Evolutionary conservation across 2,113 vertebrate species (phyloP).

Genomic region (Hippopotamus amphibius): DNA sequence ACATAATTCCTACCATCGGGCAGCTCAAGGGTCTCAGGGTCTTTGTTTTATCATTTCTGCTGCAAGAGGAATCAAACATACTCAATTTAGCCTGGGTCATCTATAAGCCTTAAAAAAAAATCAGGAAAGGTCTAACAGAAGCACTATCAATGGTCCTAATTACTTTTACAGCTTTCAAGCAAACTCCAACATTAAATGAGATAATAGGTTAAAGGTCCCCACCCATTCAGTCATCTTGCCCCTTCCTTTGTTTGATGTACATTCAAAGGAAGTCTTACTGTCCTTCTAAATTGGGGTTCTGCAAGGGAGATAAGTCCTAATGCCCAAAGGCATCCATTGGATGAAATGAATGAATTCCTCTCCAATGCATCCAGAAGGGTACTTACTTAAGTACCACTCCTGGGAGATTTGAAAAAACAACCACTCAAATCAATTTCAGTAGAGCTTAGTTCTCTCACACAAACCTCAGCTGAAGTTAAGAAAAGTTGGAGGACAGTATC

Average conservation of each 20-base stretch:
- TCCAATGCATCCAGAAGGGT: not conserved
- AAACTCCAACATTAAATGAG: not conserved
- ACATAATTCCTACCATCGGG: not conserved
- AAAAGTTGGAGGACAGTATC: slow-evolving; percentile 17
- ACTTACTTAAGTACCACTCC: not conserved
- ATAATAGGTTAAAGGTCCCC: not conserved
- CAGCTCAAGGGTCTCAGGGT: not conserved
- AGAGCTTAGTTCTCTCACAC: not conserved
- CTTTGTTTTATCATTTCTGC: not conserved
- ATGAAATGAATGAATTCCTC: not conserved
- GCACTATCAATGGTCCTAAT: not conserved
- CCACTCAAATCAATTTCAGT: not conserved
- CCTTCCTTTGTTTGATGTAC: not conserved
- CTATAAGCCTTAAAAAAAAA: not conserved
- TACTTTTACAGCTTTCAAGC: slow-evolving; percentile 12
- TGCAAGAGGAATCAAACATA: not conserved
- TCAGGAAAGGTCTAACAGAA: not conserved
- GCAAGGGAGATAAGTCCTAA: not conserved
- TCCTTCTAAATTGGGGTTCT: not conserved
- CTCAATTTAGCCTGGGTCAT: not conserved
- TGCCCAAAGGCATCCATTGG: not conserved
- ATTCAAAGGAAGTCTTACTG: slow-evolving; percentile 19
- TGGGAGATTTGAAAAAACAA: slow-evolving; percentile 27
- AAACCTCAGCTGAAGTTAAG: slow-evolving; percentile 29
- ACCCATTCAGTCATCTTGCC: not conserved